Percentiles rank a stretch among this genome's conserved stretches.
Evolutionary conservation across 2,797 vertebrate species (phyloP).

Genomic region (Phyllotis vaccarum): DNA sequence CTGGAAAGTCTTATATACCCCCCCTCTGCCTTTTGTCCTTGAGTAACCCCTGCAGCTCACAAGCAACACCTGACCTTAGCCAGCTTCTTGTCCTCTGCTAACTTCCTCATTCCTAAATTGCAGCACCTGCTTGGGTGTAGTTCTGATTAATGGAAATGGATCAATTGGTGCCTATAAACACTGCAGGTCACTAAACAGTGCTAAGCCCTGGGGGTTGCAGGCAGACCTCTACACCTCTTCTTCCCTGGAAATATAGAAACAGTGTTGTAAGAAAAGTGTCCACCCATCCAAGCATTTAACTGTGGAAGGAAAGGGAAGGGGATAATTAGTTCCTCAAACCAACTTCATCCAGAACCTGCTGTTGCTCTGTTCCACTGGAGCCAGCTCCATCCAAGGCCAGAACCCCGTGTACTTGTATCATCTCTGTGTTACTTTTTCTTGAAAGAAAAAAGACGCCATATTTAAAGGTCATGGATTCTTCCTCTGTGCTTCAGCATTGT

Average conservation of each 20-base stretch:
- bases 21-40: too few relatives aligned
- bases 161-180: too few relatives aligned
- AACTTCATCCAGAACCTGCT: background rate
- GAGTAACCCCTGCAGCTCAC: too few relatives aligned
- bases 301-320: background rate
- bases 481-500: background rate
- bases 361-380: background rate
- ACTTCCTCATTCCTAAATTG: too few relatives aligned
- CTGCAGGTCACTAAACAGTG: too few relatives aligned
- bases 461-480: background rate
- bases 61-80: too few relatives aligned
- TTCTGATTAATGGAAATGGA: too few relatives aligned
- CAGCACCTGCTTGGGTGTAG: too few relatives aligned
- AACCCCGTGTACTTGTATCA: background rate
- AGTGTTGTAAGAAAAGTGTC: background rate
- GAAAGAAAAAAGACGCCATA: background rate
- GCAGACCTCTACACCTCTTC: too few relatives aligned
- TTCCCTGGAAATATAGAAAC: background rate
- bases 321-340: background rate
- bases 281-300: background rate
- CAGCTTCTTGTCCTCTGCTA: too few relatives aligned
- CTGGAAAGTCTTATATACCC: too few relatives aligned
- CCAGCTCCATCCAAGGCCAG: background rate
- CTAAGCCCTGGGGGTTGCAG: too few relatives aligned
- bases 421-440: background rate